These are phyloP conservation scores for Neotragus moschatus DNA, from an alignment of 2,113 vertebrate species.

Conservation along the genomic window DNA sequence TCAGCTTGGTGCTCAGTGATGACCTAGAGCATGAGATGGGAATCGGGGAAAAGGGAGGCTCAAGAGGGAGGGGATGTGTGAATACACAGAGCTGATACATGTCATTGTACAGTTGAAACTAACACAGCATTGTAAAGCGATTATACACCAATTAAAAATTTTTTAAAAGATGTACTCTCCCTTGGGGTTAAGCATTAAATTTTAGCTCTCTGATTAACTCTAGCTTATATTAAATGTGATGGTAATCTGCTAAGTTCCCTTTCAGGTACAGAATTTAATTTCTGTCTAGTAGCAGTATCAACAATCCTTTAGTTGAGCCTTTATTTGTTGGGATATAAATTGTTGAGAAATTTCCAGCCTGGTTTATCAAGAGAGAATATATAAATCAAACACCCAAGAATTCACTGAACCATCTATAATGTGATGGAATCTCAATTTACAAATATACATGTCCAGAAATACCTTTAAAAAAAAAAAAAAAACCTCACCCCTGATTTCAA, in stretches of 20 bases:
- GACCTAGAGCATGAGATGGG: neutral
- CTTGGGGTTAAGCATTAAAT: neutral
- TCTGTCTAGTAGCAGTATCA: neutral
- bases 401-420: neutral
- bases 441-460: neutral
- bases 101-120: neutral
- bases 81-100: neutral
- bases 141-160: neutral
- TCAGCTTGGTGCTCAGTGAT: neutral
- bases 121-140: neutral
- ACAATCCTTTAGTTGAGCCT: neutral
- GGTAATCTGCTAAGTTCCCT: neutral
- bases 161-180: neutral
- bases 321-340: neutral
- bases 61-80: neutral
- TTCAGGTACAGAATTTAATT: neutral
- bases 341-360: neutral
- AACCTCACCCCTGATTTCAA: neutral
- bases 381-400: neutral
- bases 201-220: neutral
- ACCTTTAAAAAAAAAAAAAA: neutral
- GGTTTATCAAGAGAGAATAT: neutral
- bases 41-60: neutral
- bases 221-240: neutral
- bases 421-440: neutral